Evolutionary conservation across 2,888 invertebrate species (phyloP).

Genomic region (Desoria tigrina): DNA sequence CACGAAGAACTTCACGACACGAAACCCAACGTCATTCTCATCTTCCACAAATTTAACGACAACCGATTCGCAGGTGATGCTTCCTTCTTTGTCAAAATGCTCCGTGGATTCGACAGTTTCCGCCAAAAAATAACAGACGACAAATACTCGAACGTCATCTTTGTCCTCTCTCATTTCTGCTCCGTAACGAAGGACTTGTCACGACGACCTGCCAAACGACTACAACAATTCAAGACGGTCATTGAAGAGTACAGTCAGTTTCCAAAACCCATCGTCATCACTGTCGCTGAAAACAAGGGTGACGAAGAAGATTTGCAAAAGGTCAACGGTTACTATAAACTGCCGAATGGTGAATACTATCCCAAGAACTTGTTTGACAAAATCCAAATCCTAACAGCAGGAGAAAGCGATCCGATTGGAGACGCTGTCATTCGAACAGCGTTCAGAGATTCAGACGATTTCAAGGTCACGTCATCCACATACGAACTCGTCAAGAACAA

Average conservation of each 20-base stretch:
- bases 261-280: conserved; percentile 26
- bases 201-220: background rate
- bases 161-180: no score
- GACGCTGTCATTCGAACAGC: conserved; percentile 24
- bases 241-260: conserved; percentile 29
- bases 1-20: conserved; percentile 26
- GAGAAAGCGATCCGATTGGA: conserved; percentile 26
- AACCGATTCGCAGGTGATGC: conserved; percentile 13
- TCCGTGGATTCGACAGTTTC: conserved; percentile 20
- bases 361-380: conserved; percentile 28
- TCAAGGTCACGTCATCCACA: conserved; percentile 11
- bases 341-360: no score
- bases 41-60: conserved; percentile 21
- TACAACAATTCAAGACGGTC: conserved; percentile 13
- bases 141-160: conserved; percentile 33
- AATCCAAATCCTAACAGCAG: conserved; percentile 16
- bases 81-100: conserved; percentile 22
- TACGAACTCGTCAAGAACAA: background rate
- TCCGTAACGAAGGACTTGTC: background rate
- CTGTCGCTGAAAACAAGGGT: conserved; percentile 31
- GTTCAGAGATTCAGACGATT: conserved; percentile 15
- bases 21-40: conserved; percentile 27
- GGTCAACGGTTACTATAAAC: no score
- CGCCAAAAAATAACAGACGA: conserved; percentile 23
- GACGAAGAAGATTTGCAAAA: conserved; percentile 14